Evolutionary conservation across 2,888 invertebrate genomes (phyloP).

Genomic region (Andrena dorsata): DNA sequence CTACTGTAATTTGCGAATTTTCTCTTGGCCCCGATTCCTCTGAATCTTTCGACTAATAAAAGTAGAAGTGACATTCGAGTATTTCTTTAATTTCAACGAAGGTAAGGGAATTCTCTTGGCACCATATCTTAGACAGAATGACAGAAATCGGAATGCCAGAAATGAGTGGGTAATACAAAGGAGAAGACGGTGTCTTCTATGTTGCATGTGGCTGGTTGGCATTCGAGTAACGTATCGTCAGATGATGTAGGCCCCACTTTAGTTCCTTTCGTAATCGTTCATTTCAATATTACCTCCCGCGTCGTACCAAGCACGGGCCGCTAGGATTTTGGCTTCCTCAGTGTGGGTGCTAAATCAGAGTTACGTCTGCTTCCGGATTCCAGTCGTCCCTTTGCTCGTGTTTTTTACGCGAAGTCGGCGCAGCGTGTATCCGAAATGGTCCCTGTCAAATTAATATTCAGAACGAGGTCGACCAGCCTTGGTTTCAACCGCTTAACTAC

Average conservation of each 20-base stretch:
- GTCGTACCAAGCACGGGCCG: not conserved
- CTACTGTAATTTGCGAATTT: slow-evolving; percentile 17
- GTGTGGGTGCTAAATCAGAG: slow-evolving; percentile 3
- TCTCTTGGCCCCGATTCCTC: not conserved
- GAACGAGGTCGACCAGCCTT: slow-evolving; percentile 14
- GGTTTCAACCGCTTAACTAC: slow-evolving; percentile 26
- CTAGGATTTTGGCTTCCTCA: not conserved
- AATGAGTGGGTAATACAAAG: no score
- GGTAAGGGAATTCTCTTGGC: no score
- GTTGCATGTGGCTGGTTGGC: no score
- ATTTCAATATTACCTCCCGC: not conserved
- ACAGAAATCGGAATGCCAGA: no score
- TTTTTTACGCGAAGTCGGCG: not conserved
- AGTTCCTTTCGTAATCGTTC: not conserved
- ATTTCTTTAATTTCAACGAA: no score
- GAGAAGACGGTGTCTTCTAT: no score
- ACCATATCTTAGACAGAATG: no score
- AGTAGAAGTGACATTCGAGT: not conserved
- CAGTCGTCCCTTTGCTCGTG: not conserved
- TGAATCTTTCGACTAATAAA: not conserved
- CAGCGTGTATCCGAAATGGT: slow-evolving; percentile 2
- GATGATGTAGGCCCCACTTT: not conserved
- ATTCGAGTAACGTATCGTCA: no score
- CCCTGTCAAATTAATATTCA: slow-evolving; percentile 48
- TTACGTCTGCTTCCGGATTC: slow-evolving; percentile 24